A percentile compares a stretch with the other conserved stretches of the same genome.
Conservation (phyloP, 2,113 vertebrate species). For the Epinephelus lanceolatus region DNA sequence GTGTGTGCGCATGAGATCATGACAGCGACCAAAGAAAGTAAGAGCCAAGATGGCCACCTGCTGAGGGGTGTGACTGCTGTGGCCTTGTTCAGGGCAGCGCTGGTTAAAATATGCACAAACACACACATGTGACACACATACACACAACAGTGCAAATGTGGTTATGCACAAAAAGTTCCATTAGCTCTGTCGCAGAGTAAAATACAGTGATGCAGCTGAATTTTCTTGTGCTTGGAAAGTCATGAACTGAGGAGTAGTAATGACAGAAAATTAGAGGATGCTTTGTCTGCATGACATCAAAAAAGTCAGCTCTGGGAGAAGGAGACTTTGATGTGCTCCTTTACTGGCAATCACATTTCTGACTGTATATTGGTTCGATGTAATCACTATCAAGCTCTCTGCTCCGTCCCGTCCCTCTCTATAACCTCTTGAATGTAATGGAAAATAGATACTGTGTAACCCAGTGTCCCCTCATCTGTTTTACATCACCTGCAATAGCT, state of each 20-base stretch:
- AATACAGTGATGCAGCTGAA: background rate
- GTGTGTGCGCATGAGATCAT: conserved; percentile 12
- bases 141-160: background rate
- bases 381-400: conserved; percentile 51
- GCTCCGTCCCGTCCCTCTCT: conserved; percentile 26
- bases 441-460: conserved; percentile 67
- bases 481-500: conserved; percentile 74
- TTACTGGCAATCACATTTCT: conserved; percentile 42
- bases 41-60: conserved; percentile 51
- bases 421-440: conserved; percentile 71
- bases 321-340: conserved; percentile 54
- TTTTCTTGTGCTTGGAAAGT: background rate
- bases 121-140: conserved; percentile 4
- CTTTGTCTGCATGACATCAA: background rate
- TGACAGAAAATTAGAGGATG: background rate
- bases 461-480: conserved; percentile 71
- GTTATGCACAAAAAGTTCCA: background rate
- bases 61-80: conserved; percentile 42
- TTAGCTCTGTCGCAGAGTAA: background rate
- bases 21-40: conserved; percentile 36
- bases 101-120: conserved; percentile 11
- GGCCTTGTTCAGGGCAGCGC: conserved; percentile 25
- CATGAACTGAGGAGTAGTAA: conserved; percentile 4
- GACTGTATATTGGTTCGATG: conserved; percentile 59
- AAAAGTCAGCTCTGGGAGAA: background rate